Percentiles rank a stretch among this genome's conserved stretches.
Conservation (phyloP, 2,888 invertebrate genomes). For the Lasiommata megera region DNA sequence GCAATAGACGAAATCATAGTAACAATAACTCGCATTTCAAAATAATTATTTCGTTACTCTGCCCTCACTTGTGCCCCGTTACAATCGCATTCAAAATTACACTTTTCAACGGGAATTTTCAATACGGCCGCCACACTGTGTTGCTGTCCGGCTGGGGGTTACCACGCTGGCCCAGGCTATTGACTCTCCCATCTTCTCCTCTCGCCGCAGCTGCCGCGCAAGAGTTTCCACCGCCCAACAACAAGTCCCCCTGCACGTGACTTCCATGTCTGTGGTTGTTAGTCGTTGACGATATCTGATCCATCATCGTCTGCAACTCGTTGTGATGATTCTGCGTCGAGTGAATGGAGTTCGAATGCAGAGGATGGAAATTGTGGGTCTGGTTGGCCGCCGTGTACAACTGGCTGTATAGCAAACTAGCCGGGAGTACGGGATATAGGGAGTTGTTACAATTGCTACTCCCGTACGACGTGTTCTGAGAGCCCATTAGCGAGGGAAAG, state of each 20-base stretch:
- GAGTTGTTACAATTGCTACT: slow-evolving; percentile 86
- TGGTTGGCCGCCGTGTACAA: slow-evolving; percentile 90
- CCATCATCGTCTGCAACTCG: slow-evolving; percentile 88
- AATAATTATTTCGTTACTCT: neutral
- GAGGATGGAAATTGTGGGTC: slow-evolving; percentile 86
- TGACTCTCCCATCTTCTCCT: slow-evolving; percentile 81
- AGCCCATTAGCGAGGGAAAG: slow-evolving; percentile 84
- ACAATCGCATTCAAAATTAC: neutral
- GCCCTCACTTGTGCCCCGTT: neutral
- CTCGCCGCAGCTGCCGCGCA: slow-evolving; percentile 81
- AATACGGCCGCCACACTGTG: slow-evolving; percentile 90
- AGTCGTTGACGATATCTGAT: slow-evolving; percentile 86
- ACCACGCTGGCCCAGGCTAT: slow-evolving; percentile 79
- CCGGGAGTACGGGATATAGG: slow-evolving; percentile 89
- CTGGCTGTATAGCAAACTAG: slow-evolving; percentile 91
- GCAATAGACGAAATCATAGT: slow-evolving; percentile 43
- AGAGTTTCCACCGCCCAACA: slow-evolving; percentile 80
- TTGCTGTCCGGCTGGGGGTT: slow-evolving; percentile 83
- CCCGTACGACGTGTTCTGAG: slow-evolving; percentile 82
- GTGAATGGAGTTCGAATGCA: slow-evolving; percentile 84
- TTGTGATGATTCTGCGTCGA: slow-evolving; percentile 84
- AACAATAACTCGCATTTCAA: slow-evolving; percentile 7
- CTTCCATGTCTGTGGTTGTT: slow-evolving; percentile 75
- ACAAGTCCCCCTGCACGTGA: slow-evolving; percentile 67
- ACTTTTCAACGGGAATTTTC: slow-evolving; percentile 41